These are phyloP conservation scores for Cryptoblepharus egeriae DNA, from an alignment of 2,797 vertebrate genomes.

Conservation along the genomic window DNA sequence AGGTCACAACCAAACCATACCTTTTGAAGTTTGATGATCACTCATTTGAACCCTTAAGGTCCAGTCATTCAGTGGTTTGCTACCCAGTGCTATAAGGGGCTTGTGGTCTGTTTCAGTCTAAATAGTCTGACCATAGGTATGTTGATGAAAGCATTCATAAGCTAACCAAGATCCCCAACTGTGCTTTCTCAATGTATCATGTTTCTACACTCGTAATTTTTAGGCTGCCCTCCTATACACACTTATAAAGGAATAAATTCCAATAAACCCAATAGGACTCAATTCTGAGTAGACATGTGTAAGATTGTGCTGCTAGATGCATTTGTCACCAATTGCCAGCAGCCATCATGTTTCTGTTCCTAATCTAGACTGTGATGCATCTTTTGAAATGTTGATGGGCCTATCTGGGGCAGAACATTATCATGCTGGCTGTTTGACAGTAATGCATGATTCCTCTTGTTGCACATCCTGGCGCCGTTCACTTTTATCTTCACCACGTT, in stretches of 20 bases:
- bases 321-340: not conserved
- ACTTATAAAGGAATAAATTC: too few species aligned
- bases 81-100: not conserved
- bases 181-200: not conserved
- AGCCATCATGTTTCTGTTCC: not conserved
- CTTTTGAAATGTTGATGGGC: not conserved
- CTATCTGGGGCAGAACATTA: not conserved
- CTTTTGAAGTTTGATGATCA: not conserved
- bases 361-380: not conserved
- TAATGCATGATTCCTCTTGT: not conserved
- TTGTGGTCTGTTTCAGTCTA: not conserved
- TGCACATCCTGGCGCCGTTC: not conserved
- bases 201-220: not conserved
- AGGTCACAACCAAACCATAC: not conserved
- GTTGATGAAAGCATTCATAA: not conserved
- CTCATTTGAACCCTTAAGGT: slow-evolving; percentile 9
- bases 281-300: too few species aligned
- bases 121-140: not conserved
- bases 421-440: slow-evolving; percentile 1
- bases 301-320: not conserved
- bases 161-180: not conserved
- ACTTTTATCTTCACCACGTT: slow-evolving; percentile 27
- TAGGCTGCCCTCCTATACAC: too few species aligned
- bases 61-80: not conserved
- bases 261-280: too few species aligned